Conservation (phyloP, 2,113 vertebrate genomes). For the Tragelaphus scriptus region DNA sequence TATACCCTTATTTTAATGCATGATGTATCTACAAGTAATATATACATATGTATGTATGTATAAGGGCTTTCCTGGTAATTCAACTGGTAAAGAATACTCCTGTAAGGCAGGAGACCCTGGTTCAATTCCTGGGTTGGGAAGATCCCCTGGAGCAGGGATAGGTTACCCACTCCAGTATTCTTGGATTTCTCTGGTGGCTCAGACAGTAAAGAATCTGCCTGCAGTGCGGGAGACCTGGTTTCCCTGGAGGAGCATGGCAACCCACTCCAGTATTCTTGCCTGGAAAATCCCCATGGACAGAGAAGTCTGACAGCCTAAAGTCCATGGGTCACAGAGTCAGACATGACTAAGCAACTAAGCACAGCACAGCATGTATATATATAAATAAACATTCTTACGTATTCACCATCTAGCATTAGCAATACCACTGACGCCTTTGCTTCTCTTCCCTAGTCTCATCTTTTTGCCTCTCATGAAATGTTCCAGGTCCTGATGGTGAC, state of each 20-base stretch:
- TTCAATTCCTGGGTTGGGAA: neutral
- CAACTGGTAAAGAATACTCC: neutral
- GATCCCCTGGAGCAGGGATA: neutral
- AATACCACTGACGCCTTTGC: neutral
- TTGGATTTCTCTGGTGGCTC: neutral
- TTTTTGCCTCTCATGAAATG: neutral
- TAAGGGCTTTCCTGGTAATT: neutral
- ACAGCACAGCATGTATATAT: neutral
- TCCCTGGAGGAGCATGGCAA: neutral
- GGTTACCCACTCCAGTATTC: neutral
- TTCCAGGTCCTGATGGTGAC: neutral
- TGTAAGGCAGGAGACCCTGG: neutral
- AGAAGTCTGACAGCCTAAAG: neutral
- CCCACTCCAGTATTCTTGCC: neutral
- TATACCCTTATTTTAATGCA: neutral
- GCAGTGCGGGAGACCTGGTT: accelerated
- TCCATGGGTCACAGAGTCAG: neutral
- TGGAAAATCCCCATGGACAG: neutral
- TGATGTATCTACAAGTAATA: neutral
- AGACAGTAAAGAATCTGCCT: accelerated
- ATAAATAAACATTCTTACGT: neutral
- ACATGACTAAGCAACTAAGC: neutral
- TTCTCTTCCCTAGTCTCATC: neutral
- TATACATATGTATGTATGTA: neutral
- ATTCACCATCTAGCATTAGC: neutral